Conservation (phyloP, 2,888 invertebrate genomes). For the Polyommatus iphigenia region DNA sequence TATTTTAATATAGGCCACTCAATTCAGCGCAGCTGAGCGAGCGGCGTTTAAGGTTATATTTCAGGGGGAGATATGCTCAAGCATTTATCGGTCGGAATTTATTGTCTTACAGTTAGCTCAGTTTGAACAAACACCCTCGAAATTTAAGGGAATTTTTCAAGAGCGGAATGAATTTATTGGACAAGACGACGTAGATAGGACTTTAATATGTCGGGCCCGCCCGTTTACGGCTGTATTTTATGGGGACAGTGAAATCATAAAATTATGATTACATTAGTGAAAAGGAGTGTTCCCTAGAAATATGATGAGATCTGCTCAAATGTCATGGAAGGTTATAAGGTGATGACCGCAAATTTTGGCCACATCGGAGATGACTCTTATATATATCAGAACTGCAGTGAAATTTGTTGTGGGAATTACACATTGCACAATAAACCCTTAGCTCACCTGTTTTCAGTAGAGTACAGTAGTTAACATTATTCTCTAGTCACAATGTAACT, state of each 20-base stretch:
- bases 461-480: too few species aligned
- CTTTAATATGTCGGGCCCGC: slow-evolving; percentile 12
- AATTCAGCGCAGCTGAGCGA: slow-evolving; percentile 35
- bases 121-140: slow-evolving; percentile 29
- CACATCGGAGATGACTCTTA: too few species aligned
- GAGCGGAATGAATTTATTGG: slow-evolving; percentile 27
- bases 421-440: too few species aligned
- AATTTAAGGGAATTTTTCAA: slow-evolving; percentile 29
- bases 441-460: too few species aligned
- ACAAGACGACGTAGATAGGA: background rate
- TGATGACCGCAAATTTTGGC: background rate
- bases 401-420: too few species aligned
- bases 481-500: too few species aligned
- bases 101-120: slow-evolving; percentile 40
- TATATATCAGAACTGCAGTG: too few species aligned
- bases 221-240: slow-evolving; percentile 14
- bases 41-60: slow-evolving; percentile 50
- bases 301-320: background rate
- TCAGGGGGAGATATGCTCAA: slow-evolving; percentile 44
- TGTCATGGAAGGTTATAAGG: too few species aligned
- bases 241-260: slow-evolving; percentile 11
- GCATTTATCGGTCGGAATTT: slow-evolving; percentile 53
- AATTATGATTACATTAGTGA: background rate
- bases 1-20: slow-evolving; percentile 30
- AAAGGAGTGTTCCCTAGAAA: background rate